phyloP scores from a whole-genome alignment of 2,888 invertebrate species.

The Phyto melanocephala region DNA sequence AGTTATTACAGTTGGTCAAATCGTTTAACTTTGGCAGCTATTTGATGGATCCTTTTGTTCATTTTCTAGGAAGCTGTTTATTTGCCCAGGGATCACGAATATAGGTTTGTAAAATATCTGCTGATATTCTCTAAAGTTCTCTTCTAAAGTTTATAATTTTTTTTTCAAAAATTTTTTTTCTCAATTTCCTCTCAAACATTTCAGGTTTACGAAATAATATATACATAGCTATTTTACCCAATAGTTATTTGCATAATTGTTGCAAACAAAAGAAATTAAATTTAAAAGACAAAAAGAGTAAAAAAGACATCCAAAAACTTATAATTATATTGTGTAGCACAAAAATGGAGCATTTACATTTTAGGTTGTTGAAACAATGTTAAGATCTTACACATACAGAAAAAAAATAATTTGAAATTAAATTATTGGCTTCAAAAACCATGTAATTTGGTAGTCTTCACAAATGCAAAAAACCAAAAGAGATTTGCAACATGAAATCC shows the following conservation, averaged over 20 bases:
- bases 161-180: too few species aligned
- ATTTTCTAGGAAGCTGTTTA: too few species aligned
- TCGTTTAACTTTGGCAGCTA: too few species aligned
- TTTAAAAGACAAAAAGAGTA: background rate
- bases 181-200: too few species aligned
- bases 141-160: too few species aligned
- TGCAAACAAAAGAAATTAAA: background rate
- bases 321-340: slow-evolving; percentile 54
- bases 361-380: slow-evolving; percentile 9
- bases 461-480: background rate
- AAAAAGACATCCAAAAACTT: slow-evolving; percentile 35
- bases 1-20: too few species aligned
- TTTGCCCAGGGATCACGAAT: too few species aligned
- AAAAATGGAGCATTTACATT: slow-evolving; percentile 37
- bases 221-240: slow-evolving; percentile 19
- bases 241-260: slow-evolving; percentile 51
- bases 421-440: slow-evolving; percentile 61
- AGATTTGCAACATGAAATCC: background rate
- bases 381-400: background rate
- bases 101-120: too few species aligned
- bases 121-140: too few species aligned
- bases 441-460: slow-evolving; percentile 34
- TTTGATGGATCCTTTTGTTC: too few species aligned
- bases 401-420: background rate
- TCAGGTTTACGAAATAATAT: too few species aligned